Evolutionary conservation across 2,888 invertebrate species (phyloP).

Genomic region (Pristionchus arcanus): DNA sequence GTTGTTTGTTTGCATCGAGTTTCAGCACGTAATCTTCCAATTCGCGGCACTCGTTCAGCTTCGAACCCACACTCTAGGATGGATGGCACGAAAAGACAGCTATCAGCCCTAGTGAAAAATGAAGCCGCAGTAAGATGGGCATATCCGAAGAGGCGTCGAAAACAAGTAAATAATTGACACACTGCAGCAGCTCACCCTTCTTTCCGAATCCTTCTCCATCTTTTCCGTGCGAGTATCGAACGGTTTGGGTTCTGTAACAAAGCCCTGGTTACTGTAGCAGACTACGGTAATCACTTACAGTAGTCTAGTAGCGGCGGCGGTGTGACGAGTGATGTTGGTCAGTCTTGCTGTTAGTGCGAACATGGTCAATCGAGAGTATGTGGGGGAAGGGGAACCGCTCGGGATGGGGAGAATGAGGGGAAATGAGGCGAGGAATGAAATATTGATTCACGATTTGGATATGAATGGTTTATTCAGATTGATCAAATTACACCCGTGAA

Average conservation of each 20-base stretch:
- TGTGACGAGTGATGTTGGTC: conserved; percentile 11
- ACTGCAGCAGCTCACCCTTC: background rate
- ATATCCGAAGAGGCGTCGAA: too few relatives aligned
- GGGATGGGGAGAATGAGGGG: background rate
- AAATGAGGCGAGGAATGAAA: background rate
- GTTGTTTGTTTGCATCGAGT: conserved; percentile 14
- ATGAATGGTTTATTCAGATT: background rate
- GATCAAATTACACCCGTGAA: conserved; percentile 4
- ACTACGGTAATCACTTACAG: background rate
- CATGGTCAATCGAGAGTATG: conserved; percentile 5
- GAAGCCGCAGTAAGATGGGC: background rate
- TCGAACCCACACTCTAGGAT: too few relatives aligned
- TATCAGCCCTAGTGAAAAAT: too few relatives aligned
- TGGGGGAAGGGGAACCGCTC: conserved; percentile 29
- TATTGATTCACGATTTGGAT: background rate
- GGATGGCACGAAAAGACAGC: too few relatives aligned
- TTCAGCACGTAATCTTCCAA: background rate
- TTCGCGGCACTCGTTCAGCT: background rate
- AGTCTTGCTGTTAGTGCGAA: conserved; percentile 36
- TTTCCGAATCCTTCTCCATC: conserved; percentile 24
- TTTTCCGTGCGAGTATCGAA: conserved; percentile 16
- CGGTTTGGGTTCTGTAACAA: background rate
- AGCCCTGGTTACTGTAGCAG: background rate
- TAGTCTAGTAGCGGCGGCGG: conserved; percentile 27
- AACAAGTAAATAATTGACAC: background rate